Percentiles rank a stretch among this genome's conserved stretches.
These are phyloP conservation scores for Phaonia tiefii DNA, from an alignment of 2,888 invertebrate genomes.

Conservation along the genomic window DNA sequence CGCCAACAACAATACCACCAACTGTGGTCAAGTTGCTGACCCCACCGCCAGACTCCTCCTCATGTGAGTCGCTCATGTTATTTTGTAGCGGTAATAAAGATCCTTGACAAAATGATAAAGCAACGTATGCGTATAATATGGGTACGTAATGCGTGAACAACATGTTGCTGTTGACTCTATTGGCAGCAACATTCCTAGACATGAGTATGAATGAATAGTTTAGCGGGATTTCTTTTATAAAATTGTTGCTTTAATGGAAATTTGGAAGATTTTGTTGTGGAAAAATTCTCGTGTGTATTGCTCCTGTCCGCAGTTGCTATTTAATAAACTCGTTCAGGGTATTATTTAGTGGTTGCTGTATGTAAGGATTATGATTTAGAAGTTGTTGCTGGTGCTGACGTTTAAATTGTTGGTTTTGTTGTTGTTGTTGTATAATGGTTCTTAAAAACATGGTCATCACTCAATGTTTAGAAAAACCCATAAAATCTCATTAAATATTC, in stretches of 20 bases:
- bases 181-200: conserved; percentile 61
- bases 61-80: neutral
- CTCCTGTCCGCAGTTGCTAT: conserved; percentile 39
- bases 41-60: conserved; percentile 15
- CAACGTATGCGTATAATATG: conserved; percentile 18
- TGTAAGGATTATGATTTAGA: conserved; percentile 59
- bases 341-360: conserved; percentile 59
- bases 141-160: conserved; percentile 48
- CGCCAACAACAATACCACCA: neutral
- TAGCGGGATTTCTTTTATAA: neutral
- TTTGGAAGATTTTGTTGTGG: neutral
- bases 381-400: conserved; percentile 26
- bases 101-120: conserved; percentile 32
- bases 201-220: conserved; percentile 2
- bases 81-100: conserved; percentile 30
- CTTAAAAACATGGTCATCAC: conserved; percentile 61
- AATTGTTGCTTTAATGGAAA: neutral
- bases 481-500: conserved; percentile 11
- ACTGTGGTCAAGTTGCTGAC: neutral
- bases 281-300: conserved; percentile 8
- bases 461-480: conserved; percentile 24
- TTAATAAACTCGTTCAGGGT: conserved; percentile 48
- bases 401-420: conserved; percentile 37
- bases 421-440: conserved; percentile 49
- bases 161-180: conserved; percentile 51